A percentile compares a stretch with the other conserved stretches of the same genome.
phyloP scores from a whole-genome alignment of 2,113 vertebrate genomes.

The Polypterus bichir region DNA sequence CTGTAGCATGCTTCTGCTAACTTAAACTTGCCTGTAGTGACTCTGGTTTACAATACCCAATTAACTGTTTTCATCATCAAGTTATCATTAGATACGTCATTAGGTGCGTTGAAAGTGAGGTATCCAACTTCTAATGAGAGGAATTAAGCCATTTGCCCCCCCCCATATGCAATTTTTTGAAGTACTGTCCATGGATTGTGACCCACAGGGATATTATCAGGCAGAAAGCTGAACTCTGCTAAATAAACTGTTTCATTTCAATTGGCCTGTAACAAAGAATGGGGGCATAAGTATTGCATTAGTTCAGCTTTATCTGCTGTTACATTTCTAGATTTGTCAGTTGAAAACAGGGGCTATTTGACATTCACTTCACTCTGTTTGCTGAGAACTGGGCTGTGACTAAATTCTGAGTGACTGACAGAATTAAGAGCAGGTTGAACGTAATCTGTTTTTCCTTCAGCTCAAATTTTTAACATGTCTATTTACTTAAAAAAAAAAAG shows the following conservation, averaged over 20 bases:
- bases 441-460: conserved; percentile 45
- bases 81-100: too few species aligned
- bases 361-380: conserved; percentile 46
- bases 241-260: conserved; percentile 13
- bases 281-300: conserved; percentile 22
- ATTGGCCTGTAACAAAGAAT: conserved; percentile 19
- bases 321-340: conserved; percentile 21
- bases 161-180: neutral
- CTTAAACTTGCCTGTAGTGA: too few species aligned
- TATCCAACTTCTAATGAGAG: neutral
- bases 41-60: too few species aligned
- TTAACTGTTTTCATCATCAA: too few species aligned
- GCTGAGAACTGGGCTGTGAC: conserved; percentile 38
- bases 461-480: conserved; percentile 30
- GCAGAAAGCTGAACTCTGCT: conserved; percentile 1
- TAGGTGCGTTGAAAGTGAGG: too few species aligned
- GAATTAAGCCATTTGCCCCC: neutral
- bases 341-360: conserved; percentile 34
- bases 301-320: conserved; percentile 21
- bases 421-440: conserved; percentile 31
- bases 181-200: neutral
- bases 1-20: too few species aligned
- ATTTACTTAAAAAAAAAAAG: conserved; percentile 33
- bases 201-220: neutral
- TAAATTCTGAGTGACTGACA: conserved; percentile 46